Evolutionary conservation across 2,797 vertebrate genomes (phyloP).

Genomic region (Sebastiscus albofasciatus): DNA sequence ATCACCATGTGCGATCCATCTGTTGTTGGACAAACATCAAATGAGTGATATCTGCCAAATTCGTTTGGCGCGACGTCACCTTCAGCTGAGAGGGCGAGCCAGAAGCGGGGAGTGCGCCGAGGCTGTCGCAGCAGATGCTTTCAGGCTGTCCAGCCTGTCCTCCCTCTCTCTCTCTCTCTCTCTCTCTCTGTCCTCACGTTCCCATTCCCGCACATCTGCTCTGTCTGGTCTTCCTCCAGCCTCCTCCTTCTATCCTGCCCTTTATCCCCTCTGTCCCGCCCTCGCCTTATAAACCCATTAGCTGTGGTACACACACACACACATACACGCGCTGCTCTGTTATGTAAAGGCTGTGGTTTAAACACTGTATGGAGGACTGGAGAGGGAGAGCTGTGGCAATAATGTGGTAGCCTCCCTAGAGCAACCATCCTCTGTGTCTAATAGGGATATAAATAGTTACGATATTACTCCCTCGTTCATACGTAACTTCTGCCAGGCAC

Average conservation of each 20-base stretch:
- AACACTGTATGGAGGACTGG: conserved; percentile 30
- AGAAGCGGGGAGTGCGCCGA: conserved; percentile 33
- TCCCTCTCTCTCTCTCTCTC: neutral
- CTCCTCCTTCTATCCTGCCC: conserved; percentile 42
- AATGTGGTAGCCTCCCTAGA: conserved; percentile 32
- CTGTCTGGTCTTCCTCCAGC: conserved; percentile 64
- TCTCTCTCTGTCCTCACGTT: conserved; percentile 22
- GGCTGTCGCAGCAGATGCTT: conserved; percentile 64
- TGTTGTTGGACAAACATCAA: conserved; percentile 74
- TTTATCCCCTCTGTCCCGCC: conserved; percentile 52
- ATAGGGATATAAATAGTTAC: conserved; percentile 56
- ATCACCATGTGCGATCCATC: conserved; percentile 68
- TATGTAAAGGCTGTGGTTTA: conserved; percentile 65
- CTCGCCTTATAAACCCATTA: conserved; percentile 69
- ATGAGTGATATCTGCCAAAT: conserved; percentile 66
- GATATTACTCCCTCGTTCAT: conserved; percentile 32
- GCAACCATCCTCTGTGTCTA: conserved; percentile 42
- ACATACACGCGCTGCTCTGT: conserved; percentile 18
- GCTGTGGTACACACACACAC: conserved; percentile 40
- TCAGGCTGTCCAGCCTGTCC: conserved; percentile 23
- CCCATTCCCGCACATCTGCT: conserved; percentile 71
- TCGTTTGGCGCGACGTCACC: conserved; percentile 63
- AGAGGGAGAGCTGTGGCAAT: conserved; percentile 27
- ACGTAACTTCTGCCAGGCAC: conserved; percentile 17
- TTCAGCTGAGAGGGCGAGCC: conserved; percentile 50